These are phyloP conservation scores for Abscondita cerata DNA, from an alignment of 2,888 invertebrate genomes.

Conservation along the genomic window DNA sequence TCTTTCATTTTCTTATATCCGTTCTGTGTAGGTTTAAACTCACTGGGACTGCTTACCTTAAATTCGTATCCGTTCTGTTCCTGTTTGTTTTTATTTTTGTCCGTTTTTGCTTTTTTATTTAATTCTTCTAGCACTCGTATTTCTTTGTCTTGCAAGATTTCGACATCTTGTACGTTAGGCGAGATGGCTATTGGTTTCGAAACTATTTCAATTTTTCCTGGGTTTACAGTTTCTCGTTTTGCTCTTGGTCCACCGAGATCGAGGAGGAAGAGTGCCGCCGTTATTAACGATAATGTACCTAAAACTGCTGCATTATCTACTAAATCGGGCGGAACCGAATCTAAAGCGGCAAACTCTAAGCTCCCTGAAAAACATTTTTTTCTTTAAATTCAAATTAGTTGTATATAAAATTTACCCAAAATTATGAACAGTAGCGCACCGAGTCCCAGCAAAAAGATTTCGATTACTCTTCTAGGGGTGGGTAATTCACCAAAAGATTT, in stretches of 20 bases:
- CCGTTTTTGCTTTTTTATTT: slow-evolving; percentile 30
- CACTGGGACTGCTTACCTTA: slow-evolving; percentile 31
- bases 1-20: slow-evolving; percentile 40
- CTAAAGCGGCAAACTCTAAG: slow-evolving; percentile 73
- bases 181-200: slow-evolving; percentile 25
- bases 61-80: slow-evolving; percentile 21
- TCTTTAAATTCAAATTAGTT: too few species aligned
- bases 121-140: slow-evolving; percentile 45
- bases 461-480: slow-evolving; percentile 67
- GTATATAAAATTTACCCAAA: slow-evolving; percentile 61
- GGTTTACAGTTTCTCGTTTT: slow-evolving; percentile 47
- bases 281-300: slow-evolving; percentile 70
- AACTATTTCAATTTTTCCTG: slow-evolving; percentile 13
- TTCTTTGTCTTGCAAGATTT: slow-evolving; percentile 36
- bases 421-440: slow-evolving; percentile 74
- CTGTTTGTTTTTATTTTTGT: slow-evolving; percentile 12
- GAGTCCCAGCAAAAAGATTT: slow-evolving; percentile 72
- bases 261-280: slow-evolving; percentile 71
- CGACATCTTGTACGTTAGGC: slow-evolving; percentile 28
- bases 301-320: slow-evolving; percentile 76
- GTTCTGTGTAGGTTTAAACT: slow-evolving; percentile 34
- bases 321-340: slow-evolving; percentile 71
- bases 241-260: slow-evolving; percentile 70
- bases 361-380: slow-evolving; percentile 65
- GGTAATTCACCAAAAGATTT: slow-evolving; percentile 71